Conservation (phyloP, 2,797 vertebrate genomes). For the Oryzias sinensis region DNA sequence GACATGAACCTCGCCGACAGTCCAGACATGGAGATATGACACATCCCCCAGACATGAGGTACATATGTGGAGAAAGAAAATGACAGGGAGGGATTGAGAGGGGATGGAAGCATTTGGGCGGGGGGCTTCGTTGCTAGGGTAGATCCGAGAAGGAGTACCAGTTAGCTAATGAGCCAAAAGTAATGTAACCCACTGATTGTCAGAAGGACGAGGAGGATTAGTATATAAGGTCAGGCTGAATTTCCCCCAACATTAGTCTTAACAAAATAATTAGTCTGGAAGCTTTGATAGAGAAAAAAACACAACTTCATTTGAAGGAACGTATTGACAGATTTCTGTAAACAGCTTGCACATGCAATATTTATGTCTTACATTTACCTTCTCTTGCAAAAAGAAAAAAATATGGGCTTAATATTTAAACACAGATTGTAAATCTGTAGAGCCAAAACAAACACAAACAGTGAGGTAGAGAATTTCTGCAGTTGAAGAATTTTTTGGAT, state of each 20-base stretch:
- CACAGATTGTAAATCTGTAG: too few species aligned
- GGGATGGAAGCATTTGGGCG: background rate
- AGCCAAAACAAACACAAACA: too few species aligned
- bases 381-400: background rate
- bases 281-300: slow-evolving; percentile 6
- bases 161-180: slow-evolving; percentile 66
- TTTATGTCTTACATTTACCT: background rate
- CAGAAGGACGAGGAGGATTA: slow-evolving; percentile 42
- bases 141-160: slow-evolving; percentile 55
- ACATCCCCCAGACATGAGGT: slow-evolving; percentile 51
- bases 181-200: slow-evolving; percentile 66
- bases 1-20: slow-evolving; percentile 58
- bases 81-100: slow-evolving; percentile 12
- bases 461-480: too few species aligned
- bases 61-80: slow-evolving; percentile 43
- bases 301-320: background rate
- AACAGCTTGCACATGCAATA: slow-evolving; percentile 1
- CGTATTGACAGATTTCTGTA: background rate
- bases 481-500: too few species aligned
- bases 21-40: slow-evolving; percentile 52
- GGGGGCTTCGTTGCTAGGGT: slow-evolving; percentile 46
- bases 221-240: slow-evolving; percentile 13
- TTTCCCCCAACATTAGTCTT: slow-evolving; percentile 12
- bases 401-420: too few species aligned
- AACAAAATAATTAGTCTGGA: background rate